Percentiles rank a stretch among this genome's conserved stretches.
Evolutionary conservation across 2,113 vertebrate genomes (phyloP).

Genomic region (Seriola aureovittata): DNA sequence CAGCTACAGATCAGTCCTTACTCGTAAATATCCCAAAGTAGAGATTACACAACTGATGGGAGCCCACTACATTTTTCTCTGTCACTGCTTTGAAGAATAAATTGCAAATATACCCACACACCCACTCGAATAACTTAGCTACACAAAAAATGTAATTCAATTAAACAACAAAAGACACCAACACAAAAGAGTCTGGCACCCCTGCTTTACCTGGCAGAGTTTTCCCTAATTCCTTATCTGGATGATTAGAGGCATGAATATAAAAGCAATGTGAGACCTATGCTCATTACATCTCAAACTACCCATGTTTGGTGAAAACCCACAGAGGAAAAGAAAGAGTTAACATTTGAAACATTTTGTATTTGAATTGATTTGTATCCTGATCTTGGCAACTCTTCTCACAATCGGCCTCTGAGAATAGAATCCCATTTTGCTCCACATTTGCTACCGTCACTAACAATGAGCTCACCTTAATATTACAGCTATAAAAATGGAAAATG

Average conservation of each 20-base stretch:
- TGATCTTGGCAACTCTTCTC: constrained; percentile 24
- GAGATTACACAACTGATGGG: background rate
- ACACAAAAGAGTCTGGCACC: background rate
- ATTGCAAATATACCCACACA: constrained; percentile 1
- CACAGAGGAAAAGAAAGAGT: constrained; percentile 11
- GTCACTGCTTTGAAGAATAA: constrained; percentile 15
- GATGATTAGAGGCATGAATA: constrained; percentile 50
- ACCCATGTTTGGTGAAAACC: constrained; percentile 32
- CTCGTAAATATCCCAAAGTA: background rate
- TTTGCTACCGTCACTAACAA: background rate
- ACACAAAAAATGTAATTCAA: constrained; percentile 11
- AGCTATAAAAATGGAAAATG: constrained; percentile 28
- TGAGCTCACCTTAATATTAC: background rate
- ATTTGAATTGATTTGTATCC: constrained; percentile 15
- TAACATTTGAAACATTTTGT: constrained; percentile 24
- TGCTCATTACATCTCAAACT: constrained; percentile 46
- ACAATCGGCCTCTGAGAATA: background rate
- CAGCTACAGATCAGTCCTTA: background rate
- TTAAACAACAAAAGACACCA: too few species aligned
- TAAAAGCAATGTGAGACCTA: constrained; percentile 35
- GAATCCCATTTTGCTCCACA: constrained; percentile 6
- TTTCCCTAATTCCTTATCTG: constrained; percentile 57
- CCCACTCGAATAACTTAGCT: background rate
- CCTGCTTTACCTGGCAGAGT: constrained; percentile 26
- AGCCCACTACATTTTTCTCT: constrained; percentile 10